Evolutionary conservation across 2,113 vertebrate genomes (phyloP).

Genomic region (Xenopus tropicalis): UCB_Xtro_10.0 CM004448.2:6964501-6965000

Average conservation of each 20-base stretch:
- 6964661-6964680: constrained; percentile 94
- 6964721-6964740: background rate
- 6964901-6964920: no score
- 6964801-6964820: constrained; percentile 92
- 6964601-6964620: constrained; percentile 91
- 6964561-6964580: constrained; percentile 84
- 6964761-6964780: constrained; percentile 84
- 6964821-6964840: constrained; percentile 96
- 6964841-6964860: constrained; percentile 96
- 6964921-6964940: no score
- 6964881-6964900: no score
- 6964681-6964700: constrained; percentile 65
- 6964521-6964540: no score
- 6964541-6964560: background rate
- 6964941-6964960: no score
- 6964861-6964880: constrained; percentile 59
- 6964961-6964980: no score
- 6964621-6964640: constrained; percentile 96
- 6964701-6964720: rapidly evolving
- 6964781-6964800: constrained; percentile 99
- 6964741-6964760: background rate
- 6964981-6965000: no score
- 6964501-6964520: no score
- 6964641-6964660: constrained; percentile 95
- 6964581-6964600: constrained; percentile 97